Conservation (phyloP, 2,888 invertebrate genomes). For the Vesta saturnalis region DNA sequence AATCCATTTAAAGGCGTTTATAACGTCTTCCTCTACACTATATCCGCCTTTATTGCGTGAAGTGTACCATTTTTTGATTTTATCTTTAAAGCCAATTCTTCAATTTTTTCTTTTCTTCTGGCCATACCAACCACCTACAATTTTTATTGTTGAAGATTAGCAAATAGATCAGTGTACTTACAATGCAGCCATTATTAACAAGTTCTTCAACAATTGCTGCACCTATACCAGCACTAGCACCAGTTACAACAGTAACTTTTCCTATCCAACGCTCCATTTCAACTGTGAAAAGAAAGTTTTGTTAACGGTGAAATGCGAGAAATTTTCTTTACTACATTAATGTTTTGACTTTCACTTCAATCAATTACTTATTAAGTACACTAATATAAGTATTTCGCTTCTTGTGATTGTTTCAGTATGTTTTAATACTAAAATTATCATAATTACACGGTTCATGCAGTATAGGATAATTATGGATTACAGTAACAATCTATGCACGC, state of each 20-base stretch:
- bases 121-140: conserved; percentile 34
- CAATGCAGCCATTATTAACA: conserved; percentile 4
- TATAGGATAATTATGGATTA: too few relatives aligned
- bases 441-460: too few relatives aligned
- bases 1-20: conserved; percentile 41
- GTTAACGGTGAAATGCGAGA: too few relatives aligned
- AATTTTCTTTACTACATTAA: too few relatives aligned
- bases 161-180: conserved; percentile 12
- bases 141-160: background rate
- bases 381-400: too few relatives aligned
- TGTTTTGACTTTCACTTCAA: too few relatives aligned
- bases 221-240: conserved; percentile 22
- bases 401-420: too few relatives aligned
- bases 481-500: too few relatives aligned
- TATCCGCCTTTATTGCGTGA: conserved; percentile 39
- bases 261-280: conserved; percentile 43
- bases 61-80: conserved; percentile 35
- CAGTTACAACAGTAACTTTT: conserved; percentile 17
- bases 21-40: conserved; percentile 41
- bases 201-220: conserved; percentile 17
- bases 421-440: too few relatives aligned
- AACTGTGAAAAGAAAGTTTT: too few relatives aligned
- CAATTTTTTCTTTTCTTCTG: conserved; percentile 26
- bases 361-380: too few relatives aligned
- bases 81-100: conserved; percentile 19